Evolutionary conservation across 2,888 invertebrate genomes (phyloP).

Genomic region (Thyatira batis): DNA sequence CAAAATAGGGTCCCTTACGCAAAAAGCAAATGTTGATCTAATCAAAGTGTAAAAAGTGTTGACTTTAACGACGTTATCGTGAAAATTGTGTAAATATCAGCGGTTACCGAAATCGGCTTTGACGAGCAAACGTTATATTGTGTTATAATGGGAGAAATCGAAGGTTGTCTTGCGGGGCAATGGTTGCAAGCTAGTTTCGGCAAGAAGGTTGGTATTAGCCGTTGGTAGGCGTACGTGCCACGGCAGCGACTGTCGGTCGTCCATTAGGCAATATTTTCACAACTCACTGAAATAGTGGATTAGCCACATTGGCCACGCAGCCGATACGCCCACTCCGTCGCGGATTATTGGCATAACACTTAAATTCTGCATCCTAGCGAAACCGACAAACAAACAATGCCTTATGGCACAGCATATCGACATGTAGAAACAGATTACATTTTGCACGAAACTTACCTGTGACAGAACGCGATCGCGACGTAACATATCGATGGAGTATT

Average conservation of each 20-base stretch:
- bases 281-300: slow-evolving; percentile 65
- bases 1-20: slow-evolving; percentile 43
- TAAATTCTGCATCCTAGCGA: slow-evolving; percentile 25
- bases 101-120: slow-evolving; percentile 52
- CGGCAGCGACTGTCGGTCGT: slow-evolving; percentile 35
- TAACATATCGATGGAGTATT: too few species aligned
- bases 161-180: slow-evolving; percentile 57
- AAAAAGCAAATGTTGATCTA: slow-evolving; percentile 33
- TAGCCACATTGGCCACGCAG: slow-evolving; percentile 55
- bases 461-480: too few species aligned
- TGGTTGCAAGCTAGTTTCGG: slow-evolving; percentile 46
- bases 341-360: slow-evolving; percentile 24
- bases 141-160: slow-evolving; percentile 69
- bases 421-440: not conserved
- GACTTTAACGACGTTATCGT: slow-evolving; percentile 25
- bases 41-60: slow-evolving; percentile 36
- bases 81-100: slow-evolving; percentile 43
- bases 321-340: slow-evolving; percentile 37
- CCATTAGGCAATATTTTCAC: slow-evolving; percentile 66
- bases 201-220: slow-evolving; percentile 32
- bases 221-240: slow-evolving; percentile 41
- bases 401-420: not conserved
- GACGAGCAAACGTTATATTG: slow-evolving; percentile 56
- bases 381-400: slow-evolving; percentile 27
- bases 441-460: not conserved